Conservation (phyloP, 2,113 vertebrate species). For the Ploceus nigricollis region DNA sequence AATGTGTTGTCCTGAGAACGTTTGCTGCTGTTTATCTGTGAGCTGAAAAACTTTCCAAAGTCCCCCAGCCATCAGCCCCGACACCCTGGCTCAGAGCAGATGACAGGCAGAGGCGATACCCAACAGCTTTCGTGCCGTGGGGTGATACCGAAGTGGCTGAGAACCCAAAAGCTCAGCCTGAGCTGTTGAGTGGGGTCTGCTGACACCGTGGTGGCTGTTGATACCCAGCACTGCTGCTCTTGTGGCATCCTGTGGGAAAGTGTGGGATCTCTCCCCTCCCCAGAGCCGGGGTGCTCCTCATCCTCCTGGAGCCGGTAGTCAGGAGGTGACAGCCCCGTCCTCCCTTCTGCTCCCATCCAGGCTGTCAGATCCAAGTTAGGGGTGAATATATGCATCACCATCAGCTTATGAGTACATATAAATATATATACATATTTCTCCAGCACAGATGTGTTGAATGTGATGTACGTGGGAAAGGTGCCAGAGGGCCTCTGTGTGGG, state of each 20-base stretch:
- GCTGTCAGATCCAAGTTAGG: neutral
- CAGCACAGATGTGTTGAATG: neutral
- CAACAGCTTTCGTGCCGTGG: constrained; percentile 38
- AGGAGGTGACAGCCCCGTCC: neutral
- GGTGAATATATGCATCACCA: neutral
- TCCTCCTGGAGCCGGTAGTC: fast-evolving
- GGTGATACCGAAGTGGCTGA: constrained; percentile 25
- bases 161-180: constrained; percentile 23
- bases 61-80: constrained; percentile 42
- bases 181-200: constrained; percentile 38
- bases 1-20: constrained; percentile 68
- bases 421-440: neutral
- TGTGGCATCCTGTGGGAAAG: neutral
- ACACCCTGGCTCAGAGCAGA: constrained; percentile 65
- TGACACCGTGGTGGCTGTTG: constrained; percentile 13
- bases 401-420: neutral
- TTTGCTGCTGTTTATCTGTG: constrained; percentile 59
- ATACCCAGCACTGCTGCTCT: neutral
- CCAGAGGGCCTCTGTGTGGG: neutral
- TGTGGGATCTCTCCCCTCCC: neutral
- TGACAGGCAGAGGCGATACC: constrained; percentile 59
- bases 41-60: constrained; percentile 66
- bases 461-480: neutral
- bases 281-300: fast-evolving
- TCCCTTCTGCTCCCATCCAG: neutral